A percentile compares a stretch with the other conserved stretches of the same genome.
phyloP scores from a whole-genome alignment of 2,113 vertebrate species.

The Halichoeres trimaculatus region DNA sequence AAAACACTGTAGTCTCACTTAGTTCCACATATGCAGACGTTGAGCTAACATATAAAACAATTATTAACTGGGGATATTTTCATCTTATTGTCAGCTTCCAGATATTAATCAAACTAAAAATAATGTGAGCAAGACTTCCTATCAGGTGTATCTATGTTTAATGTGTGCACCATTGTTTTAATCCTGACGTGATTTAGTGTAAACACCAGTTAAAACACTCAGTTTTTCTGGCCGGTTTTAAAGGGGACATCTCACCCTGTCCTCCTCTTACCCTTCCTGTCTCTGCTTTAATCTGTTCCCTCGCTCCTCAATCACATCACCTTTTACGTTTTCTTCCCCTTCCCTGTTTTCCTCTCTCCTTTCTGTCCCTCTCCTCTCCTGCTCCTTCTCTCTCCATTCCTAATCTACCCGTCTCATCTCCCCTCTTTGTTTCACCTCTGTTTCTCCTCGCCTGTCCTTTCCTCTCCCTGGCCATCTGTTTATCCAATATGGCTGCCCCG shows the following conservation, averaged over 20 bases:
- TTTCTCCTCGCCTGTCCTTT: constrained; percentile 71
- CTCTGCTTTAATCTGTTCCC: not conserved
- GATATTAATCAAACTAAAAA: too few species aligned
- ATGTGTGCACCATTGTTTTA: not conserved
- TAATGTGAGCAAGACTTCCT: not conserved
- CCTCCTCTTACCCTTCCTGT: constrained; percentile 18
- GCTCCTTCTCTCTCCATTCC: constrained; percentile 14
- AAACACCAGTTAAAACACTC: not conserved
- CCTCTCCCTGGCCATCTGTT: constrained; percentile 83
- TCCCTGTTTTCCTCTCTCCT: constrained; percentile 26
- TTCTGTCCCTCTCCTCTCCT: constrained; percentile 37
- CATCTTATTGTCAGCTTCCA: too few species aligned
- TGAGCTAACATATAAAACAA: too few species aligned
- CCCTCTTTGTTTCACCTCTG: constrained; percentile 77
- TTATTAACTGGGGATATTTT: too few species aligned
- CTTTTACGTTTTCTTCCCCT: constrained; percentile 8
- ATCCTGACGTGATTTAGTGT: not conserved
- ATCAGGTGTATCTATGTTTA: not conserved
- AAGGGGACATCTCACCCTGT: constrained; percentile 8
- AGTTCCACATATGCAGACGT: too few species aligned
- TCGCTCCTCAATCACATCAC: constrained; percentile 8
- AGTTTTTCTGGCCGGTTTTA: not conserved
- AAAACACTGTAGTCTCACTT: too few species aligned
- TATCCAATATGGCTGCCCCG: constrained; percentile 80
- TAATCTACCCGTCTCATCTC: constrained; percentile 50